Percentiles rank a stretch among this genome's conserved stretches.
Evolutionary conservation across 1,140 invertebrate species (phyloP).

Genomic region (Diorhabda sublineata): DNA sequence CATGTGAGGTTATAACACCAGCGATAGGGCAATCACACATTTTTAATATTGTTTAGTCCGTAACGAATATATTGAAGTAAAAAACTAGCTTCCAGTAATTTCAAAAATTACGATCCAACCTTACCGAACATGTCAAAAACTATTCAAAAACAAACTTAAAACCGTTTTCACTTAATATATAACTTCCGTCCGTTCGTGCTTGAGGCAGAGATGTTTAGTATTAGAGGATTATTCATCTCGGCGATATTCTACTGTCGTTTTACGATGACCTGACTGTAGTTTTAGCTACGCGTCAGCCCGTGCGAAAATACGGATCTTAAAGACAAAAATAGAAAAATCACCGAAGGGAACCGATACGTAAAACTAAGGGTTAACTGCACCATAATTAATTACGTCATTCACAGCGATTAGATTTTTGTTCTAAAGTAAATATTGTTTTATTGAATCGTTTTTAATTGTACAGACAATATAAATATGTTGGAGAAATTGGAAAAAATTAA

Average conservation of each 20-base stretch:
- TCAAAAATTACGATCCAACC: no score
- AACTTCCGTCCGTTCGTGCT: neutral
- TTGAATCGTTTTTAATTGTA: no score
- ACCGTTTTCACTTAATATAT: no score
- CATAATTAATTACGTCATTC: neutral
- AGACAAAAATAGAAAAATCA: constrained; percentile 18
- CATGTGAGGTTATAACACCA: constrained; percentile 53
- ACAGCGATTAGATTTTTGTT: neutral
- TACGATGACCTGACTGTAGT: neutral
- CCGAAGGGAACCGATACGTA: constrained; percentile 11
- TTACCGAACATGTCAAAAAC: no score
- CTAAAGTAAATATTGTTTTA: neutral
- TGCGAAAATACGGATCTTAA: constrained; percentile 18
- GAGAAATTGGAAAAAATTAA: no score
- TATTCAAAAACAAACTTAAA: no score
- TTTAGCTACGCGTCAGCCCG: constrained; percentile 15
- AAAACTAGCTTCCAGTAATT: no score
- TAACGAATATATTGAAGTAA: no score
- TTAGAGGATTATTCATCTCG: constrained; percentile 18
- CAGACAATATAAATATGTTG: no score
- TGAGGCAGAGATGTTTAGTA: neutral
- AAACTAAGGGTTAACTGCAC: constrained; percentile 12
- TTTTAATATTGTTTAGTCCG: constrained; percentile 23
- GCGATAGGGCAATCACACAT: constrained; percentile 54
- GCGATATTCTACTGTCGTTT: constrained; percentile 7